Percentiles rank a stretch among this genome's conserved stretches.
Conservation (phyloP, 2,888 invertebrate species). For the Clusia tigrina region DNA sequence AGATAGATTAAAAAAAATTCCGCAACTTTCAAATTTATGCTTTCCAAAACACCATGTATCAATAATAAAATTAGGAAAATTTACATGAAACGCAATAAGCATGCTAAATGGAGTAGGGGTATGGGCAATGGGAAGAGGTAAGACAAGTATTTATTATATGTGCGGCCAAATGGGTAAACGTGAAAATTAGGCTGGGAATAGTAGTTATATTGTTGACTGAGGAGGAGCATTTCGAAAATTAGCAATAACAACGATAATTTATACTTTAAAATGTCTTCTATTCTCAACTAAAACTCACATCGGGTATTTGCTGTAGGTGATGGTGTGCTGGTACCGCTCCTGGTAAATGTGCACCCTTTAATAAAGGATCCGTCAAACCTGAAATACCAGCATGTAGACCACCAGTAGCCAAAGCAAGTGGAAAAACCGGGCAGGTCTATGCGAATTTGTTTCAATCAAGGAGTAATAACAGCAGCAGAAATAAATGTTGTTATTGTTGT, state of each 20-base stretch:
- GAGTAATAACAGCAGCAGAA: not conserved
- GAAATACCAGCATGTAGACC: slow-evolving; percentile 66
- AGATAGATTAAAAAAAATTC: no score
- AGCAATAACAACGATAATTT: not conserved
- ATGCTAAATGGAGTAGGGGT: no score
- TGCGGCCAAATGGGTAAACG: not conserved
- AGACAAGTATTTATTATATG: no score
- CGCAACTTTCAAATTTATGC: no score
- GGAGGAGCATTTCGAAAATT: no score
- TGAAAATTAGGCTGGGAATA: no score
- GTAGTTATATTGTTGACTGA: no score
- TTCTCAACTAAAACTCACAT: slow-evolving; percentile 63
- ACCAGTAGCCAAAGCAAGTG: slow-evolving; percentile 65
- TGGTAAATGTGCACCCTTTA: slow-evolving; percentile 65
- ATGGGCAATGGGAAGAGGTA: no score
- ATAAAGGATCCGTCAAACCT: slow-evolving; percentile 65
- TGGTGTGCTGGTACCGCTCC: slow-evolving; percentile 65
- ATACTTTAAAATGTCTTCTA: not conserved
- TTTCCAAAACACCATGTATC: no score
- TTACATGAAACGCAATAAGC: no score
- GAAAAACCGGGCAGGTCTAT: slow-evolving; percentile 66
- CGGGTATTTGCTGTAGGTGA: slow-evolving; percentile 66
- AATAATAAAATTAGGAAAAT: no score
- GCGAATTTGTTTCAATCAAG: slow-evolving; percentile 24
- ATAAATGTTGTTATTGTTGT: slow-evolving; percentile 16